A percentile compares a stretch with the other conserved stretches of the same genome.
phyloP scores from a whole-genome alignment of 1,140 invertebrate species.

The Hypsibius dujardini region DNA sequence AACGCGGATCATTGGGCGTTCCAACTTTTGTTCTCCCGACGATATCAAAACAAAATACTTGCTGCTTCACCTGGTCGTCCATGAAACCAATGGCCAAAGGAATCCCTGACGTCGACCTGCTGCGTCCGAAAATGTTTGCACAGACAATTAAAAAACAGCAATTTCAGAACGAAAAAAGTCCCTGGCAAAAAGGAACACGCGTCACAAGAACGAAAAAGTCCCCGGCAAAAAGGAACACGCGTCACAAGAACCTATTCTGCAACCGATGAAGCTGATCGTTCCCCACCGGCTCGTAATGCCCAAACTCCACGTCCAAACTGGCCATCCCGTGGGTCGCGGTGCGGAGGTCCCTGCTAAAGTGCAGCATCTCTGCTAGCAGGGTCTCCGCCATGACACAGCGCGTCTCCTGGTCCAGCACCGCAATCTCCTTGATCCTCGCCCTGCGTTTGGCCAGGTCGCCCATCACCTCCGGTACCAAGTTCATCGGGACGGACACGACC shows the following conservation, averaged over 20 bases:
- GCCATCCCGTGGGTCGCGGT: slow-evolving; percentile 68
- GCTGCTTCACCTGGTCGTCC: too few relatives aligned
- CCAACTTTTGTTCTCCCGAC: too few relatives aligned
- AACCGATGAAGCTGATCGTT: slow-evolving; percentile 13
- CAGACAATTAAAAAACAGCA: not conserved
- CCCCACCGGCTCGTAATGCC: slow-evolving; percentile 48
- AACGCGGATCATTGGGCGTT: too few relatives aligned
- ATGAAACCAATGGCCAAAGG: too few relatives aligned
- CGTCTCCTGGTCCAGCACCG: slow-evolving; percentile 38
- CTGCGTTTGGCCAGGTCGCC: slow-evolving; percentile 55
- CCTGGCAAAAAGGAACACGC: not conserved
- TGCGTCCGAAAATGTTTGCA: too few relatives aligned
- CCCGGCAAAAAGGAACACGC: not conserved
- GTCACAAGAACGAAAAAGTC: not conserved
- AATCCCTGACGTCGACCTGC: too few relatives aligned
- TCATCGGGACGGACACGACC: slow-evolving; percentile 53
- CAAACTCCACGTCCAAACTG: slow-evolving; percentile 68
- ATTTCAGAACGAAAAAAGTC: not conserved
- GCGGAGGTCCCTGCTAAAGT: slow-evolving; percentile 63
- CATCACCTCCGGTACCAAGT: slow-evolving; percentile 45
- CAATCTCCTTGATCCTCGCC: slow-evolving; percentile 37
- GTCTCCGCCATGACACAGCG: slow-evolving; percentile 48
- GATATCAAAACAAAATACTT: too few relatives aligned
- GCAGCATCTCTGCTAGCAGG: slow-evolving; percentile 67
- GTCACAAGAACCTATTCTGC: not conserved